Base-by-base conservation (phyloP, 2,888 invertebrate species). In the Leucania comma region DNA sequence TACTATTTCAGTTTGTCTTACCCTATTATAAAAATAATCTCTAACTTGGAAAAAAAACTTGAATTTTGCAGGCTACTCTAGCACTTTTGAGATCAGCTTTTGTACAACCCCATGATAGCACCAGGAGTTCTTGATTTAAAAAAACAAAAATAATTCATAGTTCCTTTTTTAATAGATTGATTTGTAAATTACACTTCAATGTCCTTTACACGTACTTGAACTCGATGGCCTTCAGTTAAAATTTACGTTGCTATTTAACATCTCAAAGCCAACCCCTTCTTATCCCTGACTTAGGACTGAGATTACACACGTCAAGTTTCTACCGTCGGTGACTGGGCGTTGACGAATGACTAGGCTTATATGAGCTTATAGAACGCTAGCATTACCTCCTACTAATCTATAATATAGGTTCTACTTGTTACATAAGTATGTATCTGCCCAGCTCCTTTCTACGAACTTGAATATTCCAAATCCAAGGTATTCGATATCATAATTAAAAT, bases 261-360 rank as follows among this genome's bases (percentile, higher is more conserved):
- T 81, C 68, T 76, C 76, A 76, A 78, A 83, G 72, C 67, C 65
- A 75, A 72, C 64, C 72, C 82, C 83, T 70, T 75, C 74, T 73
- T 75, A 82, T 75, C 83, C 81, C 68, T 72, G 64, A 83, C 78
- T 83, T 75, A 82, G 78, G 78, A 3, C 71, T 78, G 72, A 81
- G 82, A 82, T 82, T 82, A 82, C 70, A 81, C 68, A 78, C 75
- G 81, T 82, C 82, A 78, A 71, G 78, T 75, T 71, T 62, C 73
- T 66, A 65, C 68, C 67, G 64, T 69, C 69, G 51, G 81, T 83
- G 68, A 83, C 74, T 82, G 75, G 74, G 74, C 78, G 81, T 70
- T 82, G 82, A 82, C 78, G 81, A 83, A 83, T 83, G 75, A 78
- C 83, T 83, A 71, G 65, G 82, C 76, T 81, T 81, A 81, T 50